Evolutionary conservation across 2,888 invertebrate species (phyloP), one percentile per base, ranked within the genome.

Genomic region (Torymus aiolomorphi): DNA sequence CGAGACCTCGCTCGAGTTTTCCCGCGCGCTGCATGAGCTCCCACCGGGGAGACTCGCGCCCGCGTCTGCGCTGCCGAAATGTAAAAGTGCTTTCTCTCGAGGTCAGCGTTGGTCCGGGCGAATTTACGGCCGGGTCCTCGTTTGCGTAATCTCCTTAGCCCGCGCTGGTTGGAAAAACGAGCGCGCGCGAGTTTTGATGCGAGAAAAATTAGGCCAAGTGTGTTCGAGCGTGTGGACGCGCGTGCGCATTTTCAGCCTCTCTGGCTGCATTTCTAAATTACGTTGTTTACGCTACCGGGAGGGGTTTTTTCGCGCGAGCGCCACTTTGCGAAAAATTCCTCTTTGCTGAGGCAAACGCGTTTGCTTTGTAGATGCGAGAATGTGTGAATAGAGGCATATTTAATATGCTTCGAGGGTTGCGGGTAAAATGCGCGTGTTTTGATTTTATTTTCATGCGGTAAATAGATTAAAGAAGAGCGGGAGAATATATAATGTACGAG

Each of bases 151-250:
- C 73, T 62, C 51, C 42, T 73, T 57, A 73, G n/a, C 24, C 20
- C 42, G 1, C 4, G n/a, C 16, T 5, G 18, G 67, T 69, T 16
- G 73, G n/a, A 56, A 56, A 73, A 73, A 16, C 59, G 14, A 51
- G 24, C 20, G 20, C 20, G 13, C 49, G 12, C 20, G 20, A 49
- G 31, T 51, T 71, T 67, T 61, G 69, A 51, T 42, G 52, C 18
- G 18, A 51, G 18, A 67, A 67, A 78, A 79, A 79, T 70, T 79
- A 70, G 74, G 74, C 70, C 65, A 74, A 74, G 74, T 63, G 51
- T 57, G 67, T 67, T 67, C 20, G 16, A 66, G 61, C 57, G 51
- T 13, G 56, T 13, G 49, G 42, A 49, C 42, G 52, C 52, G 12
- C 31, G 42, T n/a, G n/a, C n/a, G n/a, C n/a, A n/a, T n/a, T n/a